Conservation (phyloP, 2,888 invertebrate genomes). For the Rutpela maculata region DNA sequence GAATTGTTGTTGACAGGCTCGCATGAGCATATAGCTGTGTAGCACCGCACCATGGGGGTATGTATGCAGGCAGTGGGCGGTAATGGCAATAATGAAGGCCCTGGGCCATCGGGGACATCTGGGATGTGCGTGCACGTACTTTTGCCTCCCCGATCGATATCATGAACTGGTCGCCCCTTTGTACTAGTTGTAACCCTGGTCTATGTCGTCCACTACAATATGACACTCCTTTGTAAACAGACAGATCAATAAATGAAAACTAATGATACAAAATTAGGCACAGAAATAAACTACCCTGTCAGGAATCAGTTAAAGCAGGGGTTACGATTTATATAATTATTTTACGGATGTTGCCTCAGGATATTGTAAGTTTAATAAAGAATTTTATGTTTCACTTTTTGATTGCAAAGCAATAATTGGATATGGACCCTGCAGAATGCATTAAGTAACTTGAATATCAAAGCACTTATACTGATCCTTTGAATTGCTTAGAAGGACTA, state of each 20-base stretch:
- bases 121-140: constrained; percentile 68
- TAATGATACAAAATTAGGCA: constrained; percentile 22
- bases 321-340: not conserved
- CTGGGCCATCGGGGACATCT: constrained; percentile 63
- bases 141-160: constrained; percentile 61
- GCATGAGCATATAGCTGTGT: not conserved
- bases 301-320: not conserved
- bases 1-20: not conserved
- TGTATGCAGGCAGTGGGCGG: constrained; percentile 43
- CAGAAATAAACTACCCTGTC: not conserved
- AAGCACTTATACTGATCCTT: too few relatives aligned
- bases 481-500: too few relatives aligned
- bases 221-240: constrained; percentile 46
- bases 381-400: too few relatives aligned
- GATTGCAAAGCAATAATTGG: too few relatives aligned
- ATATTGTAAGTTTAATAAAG: too few relatives aligned
- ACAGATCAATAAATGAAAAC: constrained; percentile 45
- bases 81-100: constrained; percentile 60
- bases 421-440: too few relatives aligned
- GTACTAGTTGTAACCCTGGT: constrained; percentile 29
- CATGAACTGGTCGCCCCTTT: constrained; percentile 31
- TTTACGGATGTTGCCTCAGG: not conserved
- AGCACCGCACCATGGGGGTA: not conserved
- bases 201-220: constrained; percentile 37
- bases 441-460: too few relatives aligned